A percentile compares a stretch with the other conserved stretches of the same genome.
These are phyloP conservation scores for Macrocentrus cingulum DNA, from an alignment of 1,140 invertebrate genomes.

Conservation along the genomic window DNA sequence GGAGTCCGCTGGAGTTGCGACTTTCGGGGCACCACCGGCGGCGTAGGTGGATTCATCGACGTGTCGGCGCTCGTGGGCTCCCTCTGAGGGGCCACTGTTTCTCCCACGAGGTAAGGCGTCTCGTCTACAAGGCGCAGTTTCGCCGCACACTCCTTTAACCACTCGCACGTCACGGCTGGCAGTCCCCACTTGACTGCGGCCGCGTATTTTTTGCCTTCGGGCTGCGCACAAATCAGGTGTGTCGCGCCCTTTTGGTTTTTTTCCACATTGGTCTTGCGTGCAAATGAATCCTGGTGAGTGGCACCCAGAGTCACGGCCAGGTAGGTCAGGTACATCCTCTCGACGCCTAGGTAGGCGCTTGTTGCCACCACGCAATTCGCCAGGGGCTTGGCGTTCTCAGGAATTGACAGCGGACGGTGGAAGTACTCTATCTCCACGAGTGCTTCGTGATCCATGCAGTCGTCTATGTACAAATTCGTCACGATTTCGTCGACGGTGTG, in stretches of 20 bases:
- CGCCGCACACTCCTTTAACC: slow-evolving; percentile 73
- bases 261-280: slow-evolving; percentile 57
- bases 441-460: slow-evolving; percentile 64
- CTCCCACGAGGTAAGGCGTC: slow-evolving; percentile 64
- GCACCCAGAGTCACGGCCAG: slow-evolving; percentile 73
- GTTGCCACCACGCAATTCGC: slow-evolving; percentile 73
- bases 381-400: slow-evolving; percentile 61
- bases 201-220: slow-evolving; percentile 78
- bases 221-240: slow-evolving; percentile 74
- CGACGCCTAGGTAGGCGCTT: slow-evolving; percentile 71
- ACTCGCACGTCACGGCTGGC: slow-evolving; percentile 73
- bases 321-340: slow-evolving; percentile 71
- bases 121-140: slow-evolving; percentile 62
- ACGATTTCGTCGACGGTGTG: slow-evolving; percentile 60
- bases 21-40: too few species aligned
- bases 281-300: slow-evolving; percentile 66
- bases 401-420: slow-evolving; percentile 63
- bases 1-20: slow-evolving; percentile 22
- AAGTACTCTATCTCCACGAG: slow-evolving; percentile 65
- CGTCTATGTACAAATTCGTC: slow-evolving; percentile 63
- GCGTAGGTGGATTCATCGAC: slow-evolving; percentile 9
- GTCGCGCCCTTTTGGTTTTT: slow-evolving; percentile 60
- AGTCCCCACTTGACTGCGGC: slow-evolving; percentile 83
- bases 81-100: slow-evolving; percentile 45
- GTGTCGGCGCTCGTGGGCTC: neutral